These are phyloP conservation scores for Eciton burchellii DNA, from an alignment of 1,140 invertebrate species.

Conservation along the genomic window DNA sequence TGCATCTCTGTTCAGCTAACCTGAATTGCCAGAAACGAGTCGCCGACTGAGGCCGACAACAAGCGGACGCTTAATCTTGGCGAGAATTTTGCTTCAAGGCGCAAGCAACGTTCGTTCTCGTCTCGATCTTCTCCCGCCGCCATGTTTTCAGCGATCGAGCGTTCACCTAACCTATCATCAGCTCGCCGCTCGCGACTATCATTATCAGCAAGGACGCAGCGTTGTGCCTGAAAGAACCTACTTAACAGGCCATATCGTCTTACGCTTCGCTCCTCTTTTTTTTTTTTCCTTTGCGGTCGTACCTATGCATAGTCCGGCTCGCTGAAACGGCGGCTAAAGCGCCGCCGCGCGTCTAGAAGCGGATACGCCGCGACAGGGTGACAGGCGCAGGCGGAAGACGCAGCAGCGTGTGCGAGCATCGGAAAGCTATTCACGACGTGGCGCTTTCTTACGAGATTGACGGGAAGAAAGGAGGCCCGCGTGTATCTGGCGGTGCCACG, in stretches of 20 bases:
- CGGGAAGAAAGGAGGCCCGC: conserved; percentile 37
- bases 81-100: too few relatives aligned
- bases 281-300: background rate
- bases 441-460: conserved; percentile 56
- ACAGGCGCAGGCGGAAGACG: conserved; percentile 50
- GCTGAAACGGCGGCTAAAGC: conserved; percentile 19
- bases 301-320: background rate
- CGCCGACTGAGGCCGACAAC: too few relatives aligned
- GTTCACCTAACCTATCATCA: too few relatives aligned
- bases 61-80: too few relatives aligned
- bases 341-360: conserved; percentile 1
- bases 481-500: conserved; percentile 34
- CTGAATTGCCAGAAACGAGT: too few relatives aligned
- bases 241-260: too few relatives aligned
- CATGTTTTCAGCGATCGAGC: too few relatives aligned
- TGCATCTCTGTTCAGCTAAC: background rate
- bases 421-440: conserved; percentile 54
- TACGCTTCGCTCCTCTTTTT: background rate
- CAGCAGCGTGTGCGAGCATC: conserved; percentile 23
- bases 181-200: too few relatives aligned
- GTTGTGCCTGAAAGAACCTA: too few relatives aligned
- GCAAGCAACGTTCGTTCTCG: too few relatives aligned
- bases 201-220: too few relatives aligned
- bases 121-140: too few relatives aligned
- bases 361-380: conserved; percentile 26